These are phyloP conservation scores for Drosophila sordidula DNA, from an alignment of 2,888 invertebrate species.

Conservation along the genomic window DNA sequence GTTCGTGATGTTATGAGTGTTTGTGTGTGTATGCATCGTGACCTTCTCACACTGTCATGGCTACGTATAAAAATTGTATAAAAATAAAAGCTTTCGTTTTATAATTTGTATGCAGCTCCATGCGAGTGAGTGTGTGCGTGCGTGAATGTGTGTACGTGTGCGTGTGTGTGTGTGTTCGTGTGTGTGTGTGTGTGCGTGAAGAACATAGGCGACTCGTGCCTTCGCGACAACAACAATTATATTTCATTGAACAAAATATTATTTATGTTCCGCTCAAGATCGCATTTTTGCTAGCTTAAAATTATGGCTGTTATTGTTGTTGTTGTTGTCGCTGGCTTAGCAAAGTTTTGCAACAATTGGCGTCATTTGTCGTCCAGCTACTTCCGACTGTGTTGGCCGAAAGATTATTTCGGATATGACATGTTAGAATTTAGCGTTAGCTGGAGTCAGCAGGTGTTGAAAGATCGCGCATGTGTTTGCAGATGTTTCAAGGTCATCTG, in stretches of 20 bases:
- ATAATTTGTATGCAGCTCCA: constrained; percentile 77
- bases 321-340: constrained; percentile 32
- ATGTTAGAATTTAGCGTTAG: constrained; percentile 6
- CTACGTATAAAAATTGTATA: constrained; percentile 75
- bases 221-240: constrained; percentile 45
- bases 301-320: constrained; percentile 16
- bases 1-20: constrained; percentile 33
- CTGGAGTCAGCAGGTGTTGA: constrained; percentile 22
- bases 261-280: constrained; percentile 82
- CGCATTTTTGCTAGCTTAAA: constrained; percentile 52
- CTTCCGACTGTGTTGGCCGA: constrained; percentile 43
- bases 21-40: constrained; percentile 70
- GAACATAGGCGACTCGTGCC: constrained; percentile 74
- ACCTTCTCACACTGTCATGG: constrained; percentile 85
- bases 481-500: constrained; percentile 40
- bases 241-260: constrained; percentile 82
- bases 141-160: constrained; percentile 13
- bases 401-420: constrained; percentile 30
- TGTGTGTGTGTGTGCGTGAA: constrained; percentile 60
- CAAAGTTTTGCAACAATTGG: constrained; percentile 38
- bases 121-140: constrained; percentile 45
- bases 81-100: constrained; percentile 80
- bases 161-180: background rate
- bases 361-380: constrained; percentile 28
- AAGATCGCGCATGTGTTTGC: constrained; percentile 28